Base-by-base conservation (phyloP, 2,113 vertebrate species). In the Hippocampus mohnikei region DNA sequence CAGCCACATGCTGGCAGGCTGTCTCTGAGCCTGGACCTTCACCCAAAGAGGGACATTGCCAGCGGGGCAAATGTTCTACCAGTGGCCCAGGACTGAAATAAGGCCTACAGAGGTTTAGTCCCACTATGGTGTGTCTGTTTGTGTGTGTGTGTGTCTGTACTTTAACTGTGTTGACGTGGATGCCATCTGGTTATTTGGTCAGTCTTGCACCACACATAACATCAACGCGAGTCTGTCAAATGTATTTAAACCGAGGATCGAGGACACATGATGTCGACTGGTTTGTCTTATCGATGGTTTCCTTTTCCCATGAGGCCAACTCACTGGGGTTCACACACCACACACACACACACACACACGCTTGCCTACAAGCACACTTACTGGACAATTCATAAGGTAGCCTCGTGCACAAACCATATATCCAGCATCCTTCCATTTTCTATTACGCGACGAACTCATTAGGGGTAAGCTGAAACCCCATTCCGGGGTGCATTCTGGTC, bases 101-200 rank as follows among this genome's bases (percentile, higher is more conserved):
- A 50, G 85, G 84, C 85, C 86, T 82, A 76, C 25, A 48, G 88
- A 89, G 88, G 81, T 80, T 86, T 63, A 50, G 68, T 87, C 87
- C 77, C 82, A 16, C 69, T 46, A 70, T 6, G 0, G 70, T 82
- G 59, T 78, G 66, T 76, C 64, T 77, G 37, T 53, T 64, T 71
- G 68, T 71, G 67, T 84, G 73, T 71, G 67, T 84, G 73, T 85
- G 77, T 86, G 29, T 37, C 1, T 37, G 33, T 37, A 72, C 79
- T 80, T 79, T 72, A 11, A 37, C 66, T 86, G 72, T 77, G 76
- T 86, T 90, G 87, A 88, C 84, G 75, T 65, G 37, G 59, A 79
- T 78, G 87, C 90, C 91, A 92, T 91, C 91, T 93, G 91, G 83
- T 81, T 66, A 59, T 81, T 78, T 84, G 84, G 86, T 84, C 85